phyloP scores from a whole-genome alignment of 1,140 invertebrate genomes.

The Zaprionus africanus region DNA sequence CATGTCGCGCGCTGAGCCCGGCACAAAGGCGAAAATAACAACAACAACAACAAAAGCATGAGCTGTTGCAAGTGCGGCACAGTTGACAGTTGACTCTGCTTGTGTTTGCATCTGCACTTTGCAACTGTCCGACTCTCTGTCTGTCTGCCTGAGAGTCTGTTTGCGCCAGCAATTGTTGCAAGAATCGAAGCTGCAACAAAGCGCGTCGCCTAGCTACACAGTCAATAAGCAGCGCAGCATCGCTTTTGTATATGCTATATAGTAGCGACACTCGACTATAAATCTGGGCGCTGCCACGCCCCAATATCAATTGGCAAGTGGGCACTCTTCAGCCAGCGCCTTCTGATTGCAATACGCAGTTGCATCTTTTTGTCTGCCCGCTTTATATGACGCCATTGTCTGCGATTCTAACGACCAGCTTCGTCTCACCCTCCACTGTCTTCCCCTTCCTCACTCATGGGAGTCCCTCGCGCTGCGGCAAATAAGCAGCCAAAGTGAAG shows the following conservation, averaged over 20 bases:
- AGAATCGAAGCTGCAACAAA: neutral
- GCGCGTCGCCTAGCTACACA: neutral
- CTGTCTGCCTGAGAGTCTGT: neutral
- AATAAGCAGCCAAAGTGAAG: slow-evolving; percentile 68
- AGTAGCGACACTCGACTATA: neutral
- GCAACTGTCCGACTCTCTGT: neutral
- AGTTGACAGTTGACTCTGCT: slow-evolving; percentile 38
- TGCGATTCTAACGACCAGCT: slow-evolving; percentile 40
- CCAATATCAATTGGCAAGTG: slow-evolving; percentile 2
- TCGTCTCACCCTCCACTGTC: neutral
- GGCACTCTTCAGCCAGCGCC: slow-evolving; percentile 11
- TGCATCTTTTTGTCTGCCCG: slow-evolving; percentile 58
- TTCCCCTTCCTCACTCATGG: neutral
- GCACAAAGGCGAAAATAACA: slow-evolving; percentile 17
- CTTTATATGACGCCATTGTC: slow-evolving; percentile 58
- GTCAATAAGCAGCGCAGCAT: neutral
- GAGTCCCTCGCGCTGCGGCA: slow-evolving; percentile 42
- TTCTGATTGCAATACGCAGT: slow-evolving; percentile 51
- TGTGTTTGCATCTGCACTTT: slow-evolving; percentile 30
- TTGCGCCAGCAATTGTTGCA: slow-evolving; percentile 9
- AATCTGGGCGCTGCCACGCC: neutral
- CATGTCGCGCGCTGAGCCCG: slow-evolving; percentile 6
- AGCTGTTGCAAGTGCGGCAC: slow-evolving; percentile 15
- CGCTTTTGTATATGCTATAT: neutral
- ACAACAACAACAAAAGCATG: slow-evolving; percentile 20